Base-by-base conservation (phyloP, 2,888 invertebrate species). In the Hydriomena furcata region DNA sequence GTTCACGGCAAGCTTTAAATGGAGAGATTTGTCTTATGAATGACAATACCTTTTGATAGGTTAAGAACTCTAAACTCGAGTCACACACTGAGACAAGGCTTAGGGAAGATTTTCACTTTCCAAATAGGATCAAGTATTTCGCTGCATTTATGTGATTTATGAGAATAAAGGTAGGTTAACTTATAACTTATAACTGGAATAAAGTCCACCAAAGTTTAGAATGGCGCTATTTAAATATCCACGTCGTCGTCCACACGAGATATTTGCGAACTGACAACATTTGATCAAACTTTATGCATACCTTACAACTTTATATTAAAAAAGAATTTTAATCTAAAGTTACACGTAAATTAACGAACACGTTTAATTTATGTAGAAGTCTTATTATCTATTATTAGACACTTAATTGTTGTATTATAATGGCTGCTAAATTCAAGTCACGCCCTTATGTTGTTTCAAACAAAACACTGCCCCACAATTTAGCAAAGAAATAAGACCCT, bases 401-500 rank as follows among this genome's bases (percentile, higher is more conserved):
- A 17, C 4, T 17, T 17, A 3, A 17, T 4, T 17, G 4, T 17
- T 2, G 12, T 35, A 12, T 23, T n/a, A 35, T 7, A 23, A 47
- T 28, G 17, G 10, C 30, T 12, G 10, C 28, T 11, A 35, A 21
- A 25, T 21, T 24, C 13, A 12, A 43, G 43, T 21, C 32, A 43
- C 37, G 43, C 27, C 37, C 7, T 10, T 2, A 17, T 17, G 4
- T 17, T 4, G 28, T 46, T 23, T 20, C 13, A 35, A 37, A 40
- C 28, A 21, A 36, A 7, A 17, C 31, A 35, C 43, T 30, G 17
- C 43, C 38, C 30, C 46, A 41, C 36, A 53, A n/a, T 53, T 60
- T 57, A 59, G 23, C 30, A 37, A 52, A 55, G 52, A 53, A 55
- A 54, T 54, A 47, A 54, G 44, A 54, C 27, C 50, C 47, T 42